These are phyloP conservation scores for Coelopa pilipes DNA, from an alignment of 2,888 invertebrate species.

Conservation along the genomic window DNA sequence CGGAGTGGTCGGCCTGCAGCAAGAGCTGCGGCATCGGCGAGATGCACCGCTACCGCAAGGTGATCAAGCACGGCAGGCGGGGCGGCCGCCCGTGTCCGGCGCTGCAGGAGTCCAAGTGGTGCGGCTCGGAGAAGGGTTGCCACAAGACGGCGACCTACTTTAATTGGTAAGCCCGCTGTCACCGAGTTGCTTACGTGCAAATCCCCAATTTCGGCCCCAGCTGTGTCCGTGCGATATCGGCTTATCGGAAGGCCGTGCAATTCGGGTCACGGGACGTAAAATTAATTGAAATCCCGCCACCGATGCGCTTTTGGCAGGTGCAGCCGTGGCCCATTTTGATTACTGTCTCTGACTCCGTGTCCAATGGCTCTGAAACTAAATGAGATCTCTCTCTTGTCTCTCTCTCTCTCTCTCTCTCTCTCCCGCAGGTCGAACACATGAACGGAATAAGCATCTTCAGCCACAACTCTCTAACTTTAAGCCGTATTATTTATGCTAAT, in stretches of 20 bases:
- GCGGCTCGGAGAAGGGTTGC: constrained; percentile 80
- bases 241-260: too few species aligned
- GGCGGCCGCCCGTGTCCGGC: constrained; percentile 87
- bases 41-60: constrained; percentile 81
- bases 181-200: too few species aligned
- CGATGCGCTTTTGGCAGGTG: too few species aligned
- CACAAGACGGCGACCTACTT: constrained; percentile 71
- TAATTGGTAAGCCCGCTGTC: constrained; percentile 69
- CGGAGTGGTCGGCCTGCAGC: constrained; percentile 87
- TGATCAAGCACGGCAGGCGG: constrained; percentile 80
- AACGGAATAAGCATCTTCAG: constrained; percentile 44
- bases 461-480: constrained; percentile 44
- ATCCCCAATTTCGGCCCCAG: too few species aligned
- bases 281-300: too few species aligned
- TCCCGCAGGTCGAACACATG: constrained; percentile 59
- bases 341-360: too few species aligned
- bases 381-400: too few species aligned
- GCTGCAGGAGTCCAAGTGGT: constrained; percentile 87
- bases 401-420: not conserved
- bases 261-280: too few species aligned
- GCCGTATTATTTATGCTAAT: constrained; percentile 46
- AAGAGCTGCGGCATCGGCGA: constrained; percentile 91
- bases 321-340: too few species aligned
- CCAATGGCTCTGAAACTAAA: too few species aligned
- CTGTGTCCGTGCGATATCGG: too few species aligned